Evolutionary conservation across 2,797 vertebrate species (phyloP), one percentile per base, ranked within the genome.

Genomic region (Muraenolepis orangiensis): DNA sequence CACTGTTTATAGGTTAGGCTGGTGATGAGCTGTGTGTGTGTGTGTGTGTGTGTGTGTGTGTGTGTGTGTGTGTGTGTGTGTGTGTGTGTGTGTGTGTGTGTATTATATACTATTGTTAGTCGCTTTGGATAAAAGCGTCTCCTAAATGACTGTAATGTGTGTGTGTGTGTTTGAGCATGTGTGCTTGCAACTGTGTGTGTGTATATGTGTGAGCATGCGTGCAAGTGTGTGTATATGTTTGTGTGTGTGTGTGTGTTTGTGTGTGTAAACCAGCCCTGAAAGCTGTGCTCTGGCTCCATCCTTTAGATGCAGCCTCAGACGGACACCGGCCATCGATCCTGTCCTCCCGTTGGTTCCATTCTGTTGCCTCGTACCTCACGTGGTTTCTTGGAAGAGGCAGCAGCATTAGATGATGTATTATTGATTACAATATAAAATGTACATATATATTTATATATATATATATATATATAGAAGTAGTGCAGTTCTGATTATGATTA

Each of bases 171-270:
- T 10, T 40, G 38, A 4, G 8, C 4, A 36, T 8, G 4, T 38
- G 38, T 40, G 38, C 14, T 10, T 40, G 4, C 6, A 2, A 10
- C 0, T 12, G 38, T 40, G 38, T 40, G 10, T 40, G 38, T 12
- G 10, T 2, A 3, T 40, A 14, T 40, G 38, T 40, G 10, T 40
- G 12, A 12, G 8, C 14, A 14, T 40, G 38, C 4, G 38, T 40
- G 38, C 14, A 3, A 12, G 38, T 40, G 12, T 40, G 38, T 40
- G 0, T 40, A 14, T 40, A 2, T 40, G 38, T 70, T 76, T 81
- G 57, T n/a, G 77, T 69, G 80, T 80, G 80, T 78, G 76, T 79
- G 78, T 72, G 71, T 40, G 38, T 40, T 51, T 66, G 72, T 82
- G 4, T 16, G 13, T 76, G 12, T 78, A n/a, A 80, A 79, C 42